Evolutionary conservation across 2,797 vertebrate species (phyloP), one percentile per base, ranked within the genome.

Genomic region (Helostoma temminkii): DNA sequence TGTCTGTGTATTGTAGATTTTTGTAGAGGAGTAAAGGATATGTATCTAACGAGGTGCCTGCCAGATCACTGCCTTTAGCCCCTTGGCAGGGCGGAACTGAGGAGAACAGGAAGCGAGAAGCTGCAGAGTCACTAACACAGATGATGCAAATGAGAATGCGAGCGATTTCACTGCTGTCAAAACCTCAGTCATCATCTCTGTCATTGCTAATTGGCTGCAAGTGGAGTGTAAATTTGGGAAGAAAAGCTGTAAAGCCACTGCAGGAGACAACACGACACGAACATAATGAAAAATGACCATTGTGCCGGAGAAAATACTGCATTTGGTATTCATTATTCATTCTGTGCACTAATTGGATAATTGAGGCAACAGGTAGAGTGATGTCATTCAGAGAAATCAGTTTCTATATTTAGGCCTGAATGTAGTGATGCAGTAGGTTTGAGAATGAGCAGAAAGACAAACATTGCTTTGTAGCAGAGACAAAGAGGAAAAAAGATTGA

Each of bases 21-120:
- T 47, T 36, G 37, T 53, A 76, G 72, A 52, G 18, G 64, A 57
- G 62, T 46, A 37, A 32, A 21, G 47, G 66, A 63, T 59, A 67
- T 66, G 77, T 64, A 71, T 85, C 82, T 83, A 83, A 89, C 37
- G 50, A 85, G 77, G 53, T 67, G 58, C 62, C 74, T 79, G 83
- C 42, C 65, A 41, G 61, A 62, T 68, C 73, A 12, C 22, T 49
- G 70, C 67, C 30, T 42, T 41, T 10, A 11, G 24, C 59, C 64
- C n/a, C 16, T n/a, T 2, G 63, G 64, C 25, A 53, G 53, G 46
- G 19, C 32, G 16, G 12, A 22, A 45, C 21, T 14, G 25, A 34
- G 36, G 14, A 30, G 12, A 8, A 48, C 25, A 37, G 12, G 45
- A 5, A 45, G 56, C 6, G n/a, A 30, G 9, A 42, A 59, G 34